Base-by-base conservation (phyloP, 2,113 vertebrate genomes). In the Triplophysa siluroides region DNA sequence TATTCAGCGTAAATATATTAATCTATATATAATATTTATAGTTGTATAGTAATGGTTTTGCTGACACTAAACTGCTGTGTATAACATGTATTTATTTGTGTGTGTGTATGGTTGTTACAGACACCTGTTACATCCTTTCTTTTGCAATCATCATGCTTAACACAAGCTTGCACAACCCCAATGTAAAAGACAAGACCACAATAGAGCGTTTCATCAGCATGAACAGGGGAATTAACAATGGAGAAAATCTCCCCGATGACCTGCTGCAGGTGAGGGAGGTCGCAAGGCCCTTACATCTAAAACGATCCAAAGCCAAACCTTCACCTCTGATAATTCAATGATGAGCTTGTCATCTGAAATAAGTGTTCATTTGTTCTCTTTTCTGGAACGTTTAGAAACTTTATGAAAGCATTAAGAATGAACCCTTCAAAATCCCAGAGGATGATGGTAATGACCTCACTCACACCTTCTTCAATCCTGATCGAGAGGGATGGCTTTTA, bases 61-160 rank as follows among this genome's bases (percentile, higher is more conserved):
- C 13, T 52, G 50, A 52, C 5, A 16, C 50, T 52, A 12, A 45
- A 45, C 43, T 12, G 50, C 50, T 16, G 4, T 52, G 13, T 52
- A 52, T 18, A 14, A 52, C 69, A 26, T 74, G 61, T 82, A 8
- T 61, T 2, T 76, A 16, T 60, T 11, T 56, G 23, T 70, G 24
- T 14, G 21, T 69, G 47, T 69, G 78, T 58, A 18, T 75, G 63
- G 63, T 0, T 78, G 3, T 81, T 61, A 65, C 92, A 99, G 97
- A 99, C 88, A 96, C 96, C 66, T 99, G 97, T 89, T 99, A 99
- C 45, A 91, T 99, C 86, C 93, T 99, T 62, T 97, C 96, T 60
- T 99, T 99, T 61, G 93, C 97, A 43, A 83, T 98, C 89, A 98
- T 99, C 90, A 98, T 99, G 96, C 92, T 99, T 82, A 99, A 99